Evolutionary conservation across 2,888 invertebrate species (phyloP), one percentile per base, ranked within the genome.

Genomic region (Hymenopus coronatus): DNA sequence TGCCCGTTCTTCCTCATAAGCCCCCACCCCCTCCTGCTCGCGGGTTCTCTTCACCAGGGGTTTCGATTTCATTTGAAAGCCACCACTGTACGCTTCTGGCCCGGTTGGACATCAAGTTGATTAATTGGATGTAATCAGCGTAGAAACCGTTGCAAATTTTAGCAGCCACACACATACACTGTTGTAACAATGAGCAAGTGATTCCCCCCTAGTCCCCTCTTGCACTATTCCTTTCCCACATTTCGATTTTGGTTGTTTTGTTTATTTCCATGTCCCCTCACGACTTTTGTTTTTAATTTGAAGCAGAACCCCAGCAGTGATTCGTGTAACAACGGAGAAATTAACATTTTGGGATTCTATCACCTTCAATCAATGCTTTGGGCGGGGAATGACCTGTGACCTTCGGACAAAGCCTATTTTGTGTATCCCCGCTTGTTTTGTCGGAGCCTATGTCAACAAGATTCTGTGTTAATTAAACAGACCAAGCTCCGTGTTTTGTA

Each of bases 61-160:
- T 27, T 87, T 87, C 87, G 82, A 87, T 87, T 87, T 87, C 87
- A 82, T 87, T 87, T 87, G 82, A 87, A 87, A 87, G 87, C 87
- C 87, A 82, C 87, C 15, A 33, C 87, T 87, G 87, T 82, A 70
- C 54, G 54, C 54, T 70, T 70, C 54, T 70, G 54, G 54, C 54
- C 54, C 82, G 82, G 82, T 87, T 87, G 82, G 82, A 70, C 87
- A 87, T 87, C 87, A 30, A 33, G 82, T 87, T 87, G 87, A 87
- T 87, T 87, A 87, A 87, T 87, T 87, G 87, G 87, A 28, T 87
- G 87, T 87, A 82, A 87, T 87, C 87, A 82, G 82, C 82, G 87
- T 87, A 87, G 81, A 87, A 87, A 87, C 87, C 87, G 82, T 87
- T 87, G 87, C 87, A 87, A 82, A 87, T 87, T 87, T 87, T 87